Conservation (phyloP, 1,140 invertebrate genomes). For the Drosophila insularis region DNA sequence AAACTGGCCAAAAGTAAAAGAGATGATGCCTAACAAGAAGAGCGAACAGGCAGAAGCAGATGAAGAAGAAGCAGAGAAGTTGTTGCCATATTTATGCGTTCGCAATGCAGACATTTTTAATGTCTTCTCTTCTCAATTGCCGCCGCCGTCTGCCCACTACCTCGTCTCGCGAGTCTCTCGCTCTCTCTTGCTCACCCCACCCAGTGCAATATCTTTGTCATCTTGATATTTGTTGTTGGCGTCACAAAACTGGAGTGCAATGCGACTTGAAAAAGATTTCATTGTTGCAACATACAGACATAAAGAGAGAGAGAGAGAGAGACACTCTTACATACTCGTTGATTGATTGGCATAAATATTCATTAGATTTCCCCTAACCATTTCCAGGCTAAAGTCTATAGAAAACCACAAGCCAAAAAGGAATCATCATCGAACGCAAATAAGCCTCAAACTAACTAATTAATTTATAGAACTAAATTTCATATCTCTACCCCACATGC, state of each 20-base stretch:
- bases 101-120: constrained; percentile 74
- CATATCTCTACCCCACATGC: not conserved
- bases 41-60: not conserved
- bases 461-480: constrained; percentile 1
- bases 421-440: not conserved
- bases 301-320: not conserved
- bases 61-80: constrained; percentile 4
- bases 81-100: constrained; percentile 72
- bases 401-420: not conserved
- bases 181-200: no score
- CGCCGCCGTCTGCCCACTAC: not conserved
- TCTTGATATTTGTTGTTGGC: constrained; percentile 21
- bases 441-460: not conserved
- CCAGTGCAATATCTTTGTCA: constrained; percentile 55
- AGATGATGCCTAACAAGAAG: constrained; percentile 17
- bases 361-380: not conserved
- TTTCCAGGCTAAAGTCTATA: not conserved
- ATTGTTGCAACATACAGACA: constrained; percentile 24
- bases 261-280: constrained; percentile 42
- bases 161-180: not conserved
- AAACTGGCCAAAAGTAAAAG: constrained; percentile 37
- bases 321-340: not conserved
- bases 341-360: constrained; percentile 10
- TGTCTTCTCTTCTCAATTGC: constrained; percentile 52
- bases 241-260: constrained; percentile 50